Evolutionary conservation across 2,797 vertebrate species (phyloP).

Genomic region (Siniperca undulata): DNA sequence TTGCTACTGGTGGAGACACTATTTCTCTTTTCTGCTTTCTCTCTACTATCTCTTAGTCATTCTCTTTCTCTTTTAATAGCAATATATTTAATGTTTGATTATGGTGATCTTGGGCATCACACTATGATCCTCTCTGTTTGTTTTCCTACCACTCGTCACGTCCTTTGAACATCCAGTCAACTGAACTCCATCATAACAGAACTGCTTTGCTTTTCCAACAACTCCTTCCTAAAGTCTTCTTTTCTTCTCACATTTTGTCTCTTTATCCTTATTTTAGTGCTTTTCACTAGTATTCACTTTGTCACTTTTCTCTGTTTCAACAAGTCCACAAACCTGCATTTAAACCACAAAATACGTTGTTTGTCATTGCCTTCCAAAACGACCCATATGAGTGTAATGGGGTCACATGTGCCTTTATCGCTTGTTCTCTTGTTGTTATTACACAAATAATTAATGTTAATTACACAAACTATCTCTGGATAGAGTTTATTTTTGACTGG

Average conservation of each 20-base stretch:
- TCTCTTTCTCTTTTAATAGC: constrained; percentile 1
- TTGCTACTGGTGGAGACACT: constrained; percentile 32
- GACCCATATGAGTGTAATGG: not conserved
- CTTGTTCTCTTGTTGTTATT: no score
- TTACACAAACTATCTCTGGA: no score
- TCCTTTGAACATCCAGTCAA: not conserved
- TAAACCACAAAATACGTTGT: not conserved
- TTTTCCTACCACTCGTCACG: not conserved
- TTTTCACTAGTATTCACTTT: not conserved
- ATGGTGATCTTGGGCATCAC: constrained; percentile 16
- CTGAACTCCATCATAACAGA: not conserved
- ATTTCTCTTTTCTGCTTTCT: constrained; percentile 15
- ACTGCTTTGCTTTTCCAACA: not conserved
- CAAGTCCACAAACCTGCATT: not conserved
- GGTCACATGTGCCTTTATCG: no score
- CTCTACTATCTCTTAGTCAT: not conserved
- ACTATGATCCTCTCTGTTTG: constrained; percentile 9
- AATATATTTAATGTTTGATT: constrained; percentile 22
- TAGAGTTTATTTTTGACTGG: no score
- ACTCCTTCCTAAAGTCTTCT: not conserved
- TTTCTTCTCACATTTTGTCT: not conserved
- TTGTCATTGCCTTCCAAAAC: not conserved
- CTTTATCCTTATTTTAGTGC: not conserved
- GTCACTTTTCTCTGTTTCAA: not conserved
- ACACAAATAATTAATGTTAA: no score